phyloP scores from a whole-genome alignment of 1,140 invertebrate genomes.

The Pseudoatta argentina region DNA sequence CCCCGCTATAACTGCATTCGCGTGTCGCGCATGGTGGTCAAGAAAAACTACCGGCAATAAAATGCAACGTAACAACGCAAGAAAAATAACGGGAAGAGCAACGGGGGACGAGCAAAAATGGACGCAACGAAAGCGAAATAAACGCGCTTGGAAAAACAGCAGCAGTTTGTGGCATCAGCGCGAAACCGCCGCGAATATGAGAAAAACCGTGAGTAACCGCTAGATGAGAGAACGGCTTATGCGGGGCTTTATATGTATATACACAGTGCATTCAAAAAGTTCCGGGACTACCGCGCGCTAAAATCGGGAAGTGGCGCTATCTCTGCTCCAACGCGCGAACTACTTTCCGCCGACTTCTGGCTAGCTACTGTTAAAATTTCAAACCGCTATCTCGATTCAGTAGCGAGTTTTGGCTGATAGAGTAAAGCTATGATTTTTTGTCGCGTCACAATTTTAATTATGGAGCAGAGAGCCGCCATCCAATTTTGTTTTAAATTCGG shows the following conservation, averaged over 20 bases:
- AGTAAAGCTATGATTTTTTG: too few relatives aligned
- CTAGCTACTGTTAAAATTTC: too few relatives aligned
- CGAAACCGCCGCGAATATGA: constrained; percentile 41
- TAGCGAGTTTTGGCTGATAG: too few relatives aligned
- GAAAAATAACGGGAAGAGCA: constrained; percentile 58
- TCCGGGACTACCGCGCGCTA: too few relatives aligned
- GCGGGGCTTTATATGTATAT: neutral
- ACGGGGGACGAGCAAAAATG: constrained; percentile 38
- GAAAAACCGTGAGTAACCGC: constrained; percentile 57
- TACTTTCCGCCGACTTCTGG: too few relatives aligned
- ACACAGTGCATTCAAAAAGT: too few relatives aligned
- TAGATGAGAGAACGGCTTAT: constrained; percentile 45
- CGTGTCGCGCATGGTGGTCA: constrained; percentile 25
- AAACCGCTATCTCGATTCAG: too few relatives aligned
- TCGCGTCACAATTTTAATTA: too few relatives aligned
- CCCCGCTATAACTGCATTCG: constrained; percentile 31
- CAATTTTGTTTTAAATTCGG: too few relatives aligned
- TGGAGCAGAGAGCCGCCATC: too few relatives aligned
- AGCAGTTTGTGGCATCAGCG: constrained; percentile 37
- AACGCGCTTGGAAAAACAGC: constrained; percentile 59
- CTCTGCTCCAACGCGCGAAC: too few relatives aligned
- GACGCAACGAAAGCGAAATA: constrained; percentile 57
- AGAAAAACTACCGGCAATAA: constrained; percentile 39
- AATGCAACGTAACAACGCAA: constrained; percentile 50
- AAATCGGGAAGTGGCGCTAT: too few relatives aligned